phyloP scores from a whole-genome alignment of 2,113 vertebrate species.

The Herpetotheres cachinnans region DNA sequence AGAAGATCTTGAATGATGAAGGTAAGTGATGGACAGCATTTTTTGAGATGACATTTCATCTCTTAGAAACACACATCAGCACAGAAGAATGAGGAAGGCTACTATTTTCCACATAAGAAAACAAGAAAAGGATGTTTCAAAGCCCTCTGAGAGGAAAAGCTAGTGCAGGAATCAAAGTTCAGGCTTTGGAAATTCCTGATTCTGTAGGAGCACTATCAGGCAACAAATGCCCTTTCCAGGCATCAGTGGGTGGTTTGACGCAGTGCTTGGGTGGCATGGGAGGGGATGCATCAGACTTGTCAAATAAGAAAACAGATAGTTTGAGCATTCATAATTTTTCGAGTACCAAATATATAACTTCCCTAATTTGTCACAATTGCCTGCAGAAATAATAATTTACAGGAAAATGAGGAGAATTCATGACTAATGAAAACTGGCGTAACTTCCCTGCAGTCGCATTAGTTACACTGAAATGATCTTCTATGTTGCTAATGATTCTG shows the following conservation, averaged over 20 bases:
- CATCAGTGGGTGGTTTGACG: neutral
- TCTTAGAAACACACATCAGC: neutral
- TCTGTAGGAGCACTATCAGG: neutral
- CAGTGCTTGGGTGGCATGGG: neutral
- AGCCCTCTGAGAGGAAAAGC: neutral
- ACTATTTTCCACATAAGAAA: neutral
- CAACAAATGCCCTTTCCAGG: neutral
- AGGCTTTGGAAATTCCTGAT: neutral
- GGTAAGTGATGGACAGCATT: neutral
- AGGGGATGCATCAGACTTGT: neutral
- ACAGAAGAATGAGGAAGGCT: neutral
- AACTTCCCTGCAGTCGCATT: constrained; percentile 7
- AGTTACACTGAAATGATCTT: constrained; percentile 5
- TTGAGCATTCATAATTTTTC: neutral
- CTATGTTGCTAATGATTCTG: neutral
- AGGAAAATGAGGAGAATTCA: constrained; percentile 1
- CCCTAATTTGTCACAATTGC: neutral
- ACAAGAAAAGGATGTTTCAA: neutral
- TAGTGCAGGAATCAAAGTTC: neutral
- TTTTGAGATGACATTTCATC: neutral
- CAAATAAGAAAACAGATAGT: neutral
- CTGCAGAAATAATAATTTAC: constrained; percentile 16
- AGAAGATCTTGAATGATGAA: neutral
- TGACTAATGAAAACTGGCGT: neutral
- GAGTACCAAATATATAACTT: neutral